Evolutionary conservation across 2,888 invertebrate genomes (phyloP).

Genomic region (Serripes groenlandicus): DNA sequence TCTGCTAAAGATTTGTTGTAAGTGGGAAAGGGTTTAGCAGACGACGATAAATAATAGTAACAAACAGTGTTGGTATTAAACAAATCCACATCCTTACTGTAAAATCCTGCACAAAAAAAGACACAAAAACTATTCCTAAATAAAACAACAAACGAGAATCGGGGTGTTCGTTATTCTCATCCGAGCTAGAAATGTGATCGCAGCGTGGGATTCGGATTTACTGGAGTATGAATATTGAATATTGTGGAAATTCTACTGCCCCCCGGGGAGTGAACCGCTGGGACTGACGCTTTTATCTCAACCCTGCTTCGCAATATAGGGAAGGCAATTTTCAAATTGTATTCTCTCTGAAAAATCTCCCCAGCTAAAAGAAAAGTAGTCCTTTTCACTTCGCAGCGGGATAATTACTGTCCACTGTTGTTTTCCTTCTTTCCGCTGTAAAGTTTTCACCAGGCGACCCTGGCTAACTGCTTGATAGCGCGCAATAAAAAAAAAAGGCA

Average conservation of each 20-base stretch:
- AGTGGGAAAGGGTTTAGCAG: too few species aligned
- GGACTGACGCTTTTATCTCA: slow-evolving; percentile 70
- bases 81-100: too few species aligned
- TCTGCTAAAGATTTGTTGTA: too few species aligned
- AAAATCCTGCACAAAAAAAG: background rate
- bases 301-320: slow-evolving; percentile 51
- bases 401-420: slow-evolving; percentile 63
- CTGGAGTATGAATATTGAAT: slow-evolving; percentile 81
- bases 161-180: slow-evolving; percentile 57
- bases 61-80: too few species aligned
- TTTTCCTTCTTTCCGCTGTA: slow-evolving; percentile 31
- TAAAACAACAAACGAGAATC: slow-evolving; percentile 35
- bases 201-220: slow-evolving; percentile 76
- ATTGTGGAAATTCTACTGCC: slow-evolving; percentile 77
- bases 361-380: slow-evolving; percentile 54
- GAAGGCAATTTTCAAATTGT: slow-evolving; percentile 46
- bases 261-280: slow-evolving; percentile 75
- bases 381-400: slow-evolving; percentile 72
- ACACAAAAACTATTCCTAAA: background rate
- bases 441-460: background rate
- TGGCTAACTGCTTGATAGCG: slow-evolving; percentile 28
- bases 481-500: slow-evolving; percentile 1
- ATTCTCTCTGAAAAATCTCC: background rate
- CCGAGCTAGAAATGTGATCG: slow-evolving; percentile 66
- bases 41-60: too few species aligned